Evolutionary conservation across 2,888 invertebrate species (phyloP).

Genomic region (Parapristionchus giblindavisi): DNA sequence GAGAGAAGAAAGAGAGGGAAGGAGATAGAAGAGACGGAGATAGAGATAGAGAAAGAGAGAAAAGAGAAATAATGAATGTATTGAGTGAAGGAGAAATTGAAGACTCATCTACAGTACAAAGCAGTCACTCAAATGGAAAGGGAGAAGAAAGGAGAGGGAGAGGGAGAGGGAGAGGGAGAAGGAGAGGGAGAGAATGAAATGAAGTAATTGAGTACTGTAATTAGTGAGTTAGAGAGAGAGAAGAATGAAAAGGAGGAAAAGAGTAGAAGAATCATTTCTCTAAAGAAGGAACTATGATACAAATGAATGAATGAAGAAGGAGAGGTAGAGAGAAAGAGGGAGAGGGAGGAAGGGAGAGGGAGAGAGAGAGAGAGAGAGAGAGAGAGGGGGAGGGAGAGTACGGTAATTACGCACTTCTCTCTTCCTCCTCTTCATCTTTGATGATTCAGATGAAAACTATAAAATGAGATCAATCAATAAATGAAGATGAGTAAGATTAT

Average conservation of each 20-base stretch:
- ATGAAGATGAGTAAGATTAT: too few species aligned
- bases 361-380: slow-evolving; percentile 1
- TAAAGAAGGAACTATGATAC: slow-evolving; percentile 12
- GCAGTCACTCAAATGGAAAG: background rate
- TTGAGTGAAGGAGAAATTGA: slow-evolving; percentile 11
- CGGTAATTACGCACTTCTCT: slow-evolving; percentile 19
- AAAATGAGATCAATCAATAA: background rate
- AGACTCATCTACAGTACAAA: slow-evolving; percentile 21
- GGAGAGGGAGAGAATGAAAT: background rate
- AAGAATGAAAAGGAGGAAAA: slow-evolving; percentile 11
- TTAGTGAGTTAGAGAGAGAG: slow-evolving; percentile 24
- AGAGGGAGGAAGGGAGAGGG: slow-evolving; percentile 28
- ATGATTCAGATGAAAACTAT: too few species aligned
- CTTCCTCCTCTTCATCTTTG: background rate
- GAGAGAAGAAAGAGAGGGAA: background rate
- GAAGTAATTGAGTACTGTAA: slow-evolving; percentile 24
- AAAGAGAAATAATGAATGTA: background rate
- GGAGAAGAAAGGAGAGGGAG: slow-evolving; percentile 10
- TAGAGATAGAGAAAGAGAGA: slow-evolving; percentile 8
- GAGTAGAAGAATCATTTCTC: slow-evolving; percentile 13
- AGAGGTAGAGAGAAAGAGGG: slow-evolving; percentile 14
- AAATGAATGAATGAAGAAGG: background rate
- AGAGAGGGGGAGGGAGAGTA: slow-evolving; percentile 23
- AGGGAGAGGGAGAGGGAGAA: background rate
- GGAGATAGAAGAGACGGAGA: slow-evolving; percentile 23